These are phyloP conservation scores for Acholoe squamosa DNA, from an alignment of 2,888 invertebrate genomes.

Conservation along the genomic window DNA sequence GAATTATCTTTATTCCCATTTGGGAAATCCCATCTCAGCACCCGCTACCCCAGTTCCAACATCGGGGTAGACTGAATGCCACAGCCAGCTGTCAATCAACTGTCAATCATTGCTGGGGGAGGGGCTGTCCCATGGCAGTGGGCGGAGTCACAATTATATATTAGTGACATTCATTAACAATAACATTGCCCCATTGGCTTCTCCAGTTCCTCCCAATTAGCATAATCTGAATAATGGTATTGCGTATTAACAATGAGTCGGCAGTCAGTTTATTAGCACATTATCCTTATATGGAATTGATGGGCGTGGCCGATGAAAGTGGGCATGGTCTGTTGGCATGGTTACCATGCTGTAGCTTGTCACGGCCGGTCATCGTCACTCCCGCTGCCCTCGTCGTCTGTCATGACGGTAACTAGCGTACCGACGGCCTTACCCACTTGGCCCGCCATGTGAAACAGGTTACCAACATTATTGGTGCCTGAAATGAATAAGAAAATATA, in stretches of 20 bases:
- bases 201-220: background rate
- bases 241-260: background rate
- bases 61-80: constrained; percentile 28
- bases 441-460: constrained; percentile 93
- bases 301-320: constrained; percentile 7
- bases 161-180: constrained; percentile 23
- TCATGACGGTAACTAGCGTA: constrained; percentile 94
- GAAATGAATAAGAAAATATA: too few relatives aligned
- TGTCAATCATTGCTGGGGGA: constrained; percentile 36
- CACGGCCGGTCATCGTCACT: constrained; percentile 70
- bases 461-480: constrained; percentile 86
- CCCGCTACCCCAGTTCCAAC: background rate
- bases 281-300: background rate
- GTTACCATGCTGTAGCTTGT: background rate
- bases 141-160: constrained; percentile 4
- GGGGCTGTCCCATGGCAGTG: constrained; percentile 30
- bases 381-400: constrained; percentile 87
- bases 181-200: constrained; percentile 7
- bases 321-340: constrained; percentile 33
- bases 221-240: background rate
- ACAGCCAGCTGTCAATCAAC: background rate
- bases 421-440: constrained; percentile 94
- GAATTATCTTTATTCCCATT: background rate
- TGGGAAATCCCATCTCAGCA: background rate
- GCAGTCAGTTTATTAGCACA: background rate